These are phyloP conservation scores for Zaprionus davidi DNA, from an alignment of 1,140 invertebrate species.

Conservation along the genomic window DNA sequence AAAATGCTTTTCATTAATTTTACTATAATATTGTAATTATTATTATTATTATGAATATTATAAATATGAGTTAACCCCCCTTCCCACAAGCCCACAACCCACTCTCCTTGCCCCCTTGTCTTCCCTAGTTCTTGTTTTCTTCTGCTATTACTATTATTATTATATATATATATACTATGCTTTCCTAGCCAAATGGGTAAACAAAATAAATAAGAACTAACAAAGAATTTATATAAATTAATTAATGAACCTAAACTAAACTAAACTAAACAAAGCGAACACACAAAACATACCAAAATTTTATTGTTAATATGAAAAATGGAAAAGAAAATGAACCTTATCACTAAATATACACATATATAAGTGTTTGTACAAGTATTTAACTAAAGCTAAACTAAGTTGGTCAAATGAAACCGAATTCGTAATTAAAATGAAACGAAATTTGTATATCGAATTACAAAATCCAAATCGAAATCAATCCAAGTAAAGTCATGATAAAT, in stretches of 20 bases:
- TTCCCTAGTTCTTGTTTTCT: constrained; percentile 27
- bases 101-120: constrained; percentile 19
- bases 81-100: too few species aligned
- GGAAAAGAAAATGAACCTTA: constrained; percentile 31
- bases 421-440: not conserved
- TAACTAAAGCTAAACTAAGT: constrained; percentile 39
- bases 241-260: constrained; percentile 14
- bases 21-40: constrained; percentile 30
- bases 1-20: constrained; percentile 61
- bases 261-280: constrained; percentile 50
- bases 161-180: constrained; percentile 24
- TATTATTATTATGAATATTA: constrained; percentile 16
- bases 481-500: constrained; percentile 27
- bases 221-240: constrained; percentile 70
- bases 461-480: constrained; percentile 37
- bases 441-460: constrained; percentile 20
- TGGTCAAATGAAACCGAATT: constrained; percentile 14
- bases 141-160: constrained; percentile 14
- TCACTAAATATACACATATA: constrained; percentile 31
- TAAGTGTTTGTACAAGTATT: constrained; percentile 36
- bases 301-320: constrained; percentile 52
- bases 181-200: constrained; percentile 68
- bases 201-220: constrained; percentile 46
- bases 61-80: not conserved
- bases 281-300: constrained; percentile 71